Base-by-base conservation (phyloP, 2,888 invertebrate species). In the Drosophila nigritarsus region DNA sequence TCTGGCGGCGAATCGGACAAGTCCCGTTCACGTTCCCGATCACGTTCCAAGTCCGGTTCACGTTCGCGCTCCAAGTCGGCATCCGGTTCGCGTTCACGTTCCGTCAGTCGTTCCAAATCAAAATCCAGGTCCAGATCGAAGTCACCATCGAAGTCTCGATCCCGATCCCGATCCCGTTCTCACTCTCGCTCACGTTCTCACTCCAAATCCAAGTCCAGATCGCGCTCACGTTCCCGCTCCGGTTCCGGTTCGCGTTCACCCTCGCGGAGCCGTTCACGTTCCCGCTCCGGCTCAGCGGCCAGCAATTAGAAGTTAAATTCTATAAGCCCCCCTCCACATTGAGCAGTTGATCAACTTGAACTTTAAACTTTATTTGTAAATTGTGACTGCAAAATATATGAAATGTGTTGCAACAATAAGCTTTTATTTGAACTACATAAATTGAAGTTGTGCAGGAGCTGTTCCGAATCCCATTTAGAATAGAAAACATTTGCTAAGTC, bases 231-330 rank as follows among this genome's bases (percentile, higher is more conserved):
- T 27, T 69, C 69, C 15, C 51, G 53, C 32, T 29, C 34, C 7
- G 84, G 87, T 49, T 93, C 93, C 15, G 87, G 84, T 30, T 92
- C 92, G 7, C 83, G 72, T 55, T 67, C 81, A 56, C 70, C 78
- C 9, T 76, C 83, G 11, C 82, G 80, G 51, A 84, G 84, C 42
- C 80, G 70, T 55, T 87, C 71, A 5, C 34, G 71, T 34, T 72
- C 72, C 6, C 78, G 77, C 30, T 91, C 90, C 2, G 81, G 75
- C 6, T 82, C 91, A 27, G 79, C 75, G 24, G 82, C 80, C 62
- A 88, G 80, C 64, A 83, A 87, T 60, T 87, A 45, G 62, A 78
- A 20, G 18, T 18, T 27, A 27, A 20, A 30, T 29, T 24, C 27
- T 20, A n/a, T 11, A 56, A 29, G 8, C 18, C 27, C 18, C 27